A percentile compares a stretch with the other conserved stretches of the same genome.
Conservation (phyloP, 2,113 vertebrate genomes). For the Oxygymnocypris stewartii region DNA sequence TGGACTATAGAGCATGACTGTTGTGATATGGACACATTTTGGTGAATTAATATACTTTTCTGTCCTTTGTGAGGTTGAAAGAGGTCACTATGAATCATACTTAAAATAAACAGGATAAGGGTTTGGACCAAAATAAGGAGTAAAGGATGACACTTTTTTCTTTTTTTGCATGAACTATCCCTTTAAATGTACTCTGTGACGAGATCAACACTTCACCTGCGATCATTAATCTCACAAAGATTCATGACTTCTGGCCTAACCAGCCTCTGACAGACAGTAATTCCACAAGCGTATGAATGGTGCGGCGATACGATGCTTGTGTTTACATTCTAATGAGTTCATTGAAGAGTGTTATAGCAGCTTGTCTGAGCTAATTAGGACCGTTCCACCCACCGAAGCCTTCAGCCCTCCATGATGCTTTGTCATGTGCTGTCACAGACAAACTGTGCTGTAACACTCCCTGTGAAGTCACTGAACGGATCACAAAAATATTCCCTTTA, state of each 20-base stretch:
- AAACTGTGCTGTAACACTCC: not conserved
- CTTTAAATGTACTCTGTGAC: not conserved
- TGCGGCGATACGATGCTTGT: not conserved
- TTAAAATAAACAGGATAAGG: not conserved
- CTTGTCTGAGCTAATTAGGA: not conserved
- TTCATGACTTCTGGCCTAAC: not conserved
- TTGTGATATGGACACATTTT: not conserved
- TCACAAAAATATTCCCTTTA: not conserved
- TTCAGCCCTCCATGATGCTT: not conserved
- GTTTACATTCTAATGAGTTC: not conserved
- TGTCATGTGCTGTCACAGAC: not conserved
- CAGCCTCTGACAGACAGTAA: not conserved
- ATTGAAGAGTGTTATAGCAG: not conserved
- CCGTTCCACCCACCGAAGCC: not conserved
- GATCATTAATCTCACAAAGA: not conserved
- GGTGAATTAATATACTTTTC: not conserved
- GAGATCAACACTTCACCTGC: not conserved
- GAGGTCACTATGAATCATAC: not conserved
- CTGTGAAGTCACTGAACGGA: slow-evolving; percentile 1
- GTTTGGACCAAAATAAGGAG: not conserved
- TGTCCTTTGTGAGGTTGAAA: not conserved
- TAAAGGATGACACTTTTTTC: not conserved
- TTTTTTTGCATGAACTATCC: not conserved
- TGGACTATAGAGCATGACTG: not conserved
- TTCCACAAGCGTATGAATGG: not conserved